A percentile compares a stretch with the other conserved stretches of the same genome.
These are phyloP conservation scores for Dicycla oo DNA, from an alignment of 2,888 invertebrate species.

Conservation along the genomic window DNA sequence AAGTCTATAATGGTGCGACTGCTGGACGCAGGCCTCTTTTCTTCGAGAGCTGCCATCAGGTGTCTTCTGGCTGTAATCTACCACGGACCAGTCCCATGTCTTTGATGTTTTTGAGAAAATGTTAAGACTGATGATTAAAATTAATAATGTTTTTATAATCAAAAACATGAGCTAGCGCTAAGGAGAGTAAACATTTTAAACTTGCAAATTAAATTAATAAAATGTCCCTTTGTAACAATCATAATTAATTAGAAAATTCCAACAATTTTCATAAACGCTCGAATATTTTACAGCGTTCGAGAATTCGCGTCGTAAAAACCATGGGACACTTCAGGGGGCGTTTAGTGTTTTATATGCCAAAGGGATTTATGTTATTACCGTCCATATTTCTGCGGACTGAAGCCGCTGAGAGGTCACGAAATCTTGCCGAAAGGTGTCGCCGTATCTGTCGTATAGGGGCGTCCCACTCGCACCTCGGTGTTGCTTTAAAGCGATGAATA, in stretches of 20 bases:
- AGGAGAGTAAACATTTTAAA: neutral
- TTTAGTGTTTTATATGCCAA: constrained; percentile 91
- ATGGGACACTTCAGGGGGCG: constrained; percentile 87
- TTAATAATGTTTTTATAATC: neutral
- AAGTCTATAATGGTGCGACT: no score
- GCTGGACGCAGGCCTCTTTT: no score
- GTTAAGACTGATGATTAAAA: neutral
- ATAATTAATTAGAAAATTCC: constrained; percentile 70
- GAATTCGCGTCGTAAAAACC: constrained; percentile 81
- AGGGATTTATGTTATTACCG: constrained; percentile 91
- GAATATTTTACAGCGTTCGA: constrained; percentile 74
- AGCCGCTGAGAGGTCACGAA: constrained; percentile 90
- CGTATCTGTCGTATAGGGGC: constrained; percentile 74
- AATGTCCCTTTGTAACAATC: constrained; percentile 38
- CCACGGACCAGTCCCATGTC: no score
- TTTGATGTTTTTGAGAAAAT: no score
- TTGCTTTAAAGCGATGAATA: constrained; percentile 89
- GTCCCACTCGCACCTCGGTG: constrained; percentile 79
- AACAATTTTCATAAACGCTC: constrained; percentile 80
- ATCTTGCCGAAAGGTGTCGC: constrained; percentile 82
- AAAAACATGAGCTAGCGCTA: neutral
- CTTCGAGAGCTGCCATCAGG: no score
- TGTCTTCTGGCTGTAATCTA: no score
- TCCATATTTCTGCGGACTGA: constrained; percentile 90
- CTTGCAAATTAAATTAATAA: constrained; percentile 27